Evolutionary conservation across 2,888 invertebrate species (phyloP).

Genomic region (Vannuccia rotundouncinata): DNA sequence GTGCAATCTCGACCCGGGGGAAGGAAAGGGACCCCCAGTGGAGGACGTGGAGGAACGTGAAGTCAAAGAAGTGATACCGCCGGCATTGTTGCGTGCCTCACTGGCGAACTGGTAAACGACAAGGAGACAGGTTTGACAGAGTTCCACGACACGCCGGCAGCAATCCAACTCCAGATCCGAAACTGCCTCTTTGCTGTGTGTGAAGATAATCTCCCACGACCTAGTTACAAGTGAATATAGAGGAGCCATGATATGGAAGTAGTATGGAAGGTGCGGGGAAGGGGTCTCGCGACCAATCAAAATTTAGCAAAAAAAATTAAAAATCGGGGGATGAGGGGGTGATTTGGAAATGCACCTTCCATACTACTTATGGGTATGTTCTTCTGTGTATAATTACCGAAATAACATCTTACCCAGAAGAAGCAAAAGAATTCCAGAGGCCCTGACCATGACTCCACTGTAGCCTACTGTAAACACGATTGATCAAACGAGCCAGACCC

Average conservation of each 20-base stretch:
- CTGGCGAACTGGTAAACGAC: constrained; percentile 57
- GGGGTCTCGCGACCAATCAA: no score
- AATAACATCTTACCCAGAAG: constrained; percentile 44
- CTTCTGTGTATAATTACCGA: no score
- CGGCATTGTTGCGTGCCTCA: neutral
- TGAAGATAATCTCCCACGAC: constrained; percentile 55
- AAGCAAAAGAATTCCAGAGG: constrained; percentile 54
- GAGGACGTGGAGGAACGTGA: neutral
- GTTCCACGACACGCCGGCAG: constrained; percentile 53
- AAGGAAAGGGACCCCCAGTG: no score
- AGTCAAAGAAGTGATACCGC: neutral
- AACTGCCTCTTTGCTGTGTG: constrained; percentile 51
- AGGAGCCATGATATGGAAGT: no score
- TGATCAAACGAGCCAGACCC: constrained; percentile 50
- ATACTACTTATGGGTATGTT: no score
- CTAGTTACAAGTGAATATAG: no score
- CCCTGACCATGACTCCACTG: constrained; percentile 56
- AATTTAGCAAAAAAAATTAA: no score
- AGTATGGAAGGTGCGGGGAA: no score
- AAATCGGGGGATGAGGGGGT: no score
- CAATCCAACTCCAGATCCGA: constrained; percentile 50
- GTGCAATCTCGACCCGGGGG: no score
- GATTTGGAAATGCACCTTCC: no score
- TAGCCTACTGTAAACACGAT: constrained; percentile 53
- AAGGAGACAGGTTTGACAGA: constrained; percentile 55